Evolutionary conservation across 2,888 invertebrate genomes (phyloP), one percentile per base, ranked within the genome.

Genomic region (Cantharis nigra): DNA sequence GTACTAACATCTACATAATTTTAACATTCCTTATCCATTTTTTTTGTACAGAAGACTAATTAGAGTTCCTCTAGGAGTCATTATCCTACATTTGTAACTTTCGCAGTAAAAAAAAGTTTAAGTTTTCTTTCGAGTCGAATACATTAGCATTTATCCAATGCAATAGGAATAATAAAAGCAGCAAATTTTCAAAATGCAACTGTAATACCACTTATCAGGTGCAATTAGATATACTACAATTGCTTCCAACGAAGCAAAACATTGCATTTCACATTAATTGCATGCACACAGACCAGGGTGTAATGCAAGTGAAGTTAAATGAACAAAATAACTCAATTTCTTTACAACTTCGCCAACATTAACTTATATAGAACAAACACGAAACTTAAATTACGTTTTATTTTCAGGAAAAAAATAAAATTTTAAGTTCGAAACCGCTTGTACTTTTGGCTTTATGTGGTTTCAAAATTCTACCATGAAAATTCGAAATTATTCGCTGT

Each of bases 51-150:
- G 23, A 75, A 78, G 75, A 72, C 75, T 78, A 78, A 78, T 78
- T 78, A 78, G 78, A 62, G 72, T 63, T 75, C 73, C 75, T 72
- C 69, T 63, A 71, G 75, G 75, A 78, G 78, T 78, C 78, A 78
- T 78, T 78, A 75, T 75, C 78, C 75, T 75, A 78, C 78, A 78
- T 78, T 78, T 78, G 78, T 75, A 75, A 78, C 78, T 78, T 78
- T 75, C 69, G 72, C 78, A 72, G 78, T 78, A 78, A 78, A 78
- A 77, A 69, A 75, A 78, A 69, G 33, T 74, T 71, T 49, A 62
- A 14, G 23, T 72, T 75, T 65, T 71, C 72, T 70, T 69, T 73
- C 72, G 49, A 71, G 72, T 71, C 69, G 78, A 78, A 78, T 75
- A 73, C 72, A 78, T 78, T 78, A 78, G 75, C 72, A 78, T 78